Base-by-base conservation (phyloP, 2,888 invertebrate species). In the Cyclophora albipunctata region DNA sequence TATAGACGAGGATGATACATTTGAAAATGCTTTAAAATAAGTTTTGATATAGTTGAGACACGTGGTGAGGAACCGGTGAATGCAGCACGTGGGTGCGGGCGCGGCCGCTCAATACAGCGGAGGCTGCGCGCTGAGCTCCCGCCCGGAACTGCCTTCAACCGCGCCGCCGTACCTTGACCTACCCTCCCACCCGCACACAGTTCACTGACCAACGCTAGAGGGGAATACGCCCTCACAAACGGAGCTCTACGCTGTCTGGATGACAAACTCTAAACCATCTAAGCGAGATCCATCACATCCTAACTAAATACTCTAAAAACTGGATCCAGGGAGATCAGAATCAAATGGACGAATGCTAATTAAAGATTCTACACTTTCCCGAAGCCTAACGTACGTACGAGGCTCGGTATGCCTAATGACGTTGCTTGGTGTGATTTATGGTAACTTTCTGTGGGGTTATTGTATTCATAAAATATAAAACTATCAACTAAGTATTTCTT, bases 21-120 rank as follows among this genome's bases (percentile, higher is more conserved):
- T 58, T 64, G 50, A 60, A 61, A 49, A 55, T 54, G 33, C 51
- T 47, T 57, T 60, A 20, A 20, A 20, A 20, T 20, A 20, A 20
- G 20, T 20, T 20, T 20, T 20, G 20, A 20, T 20, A 63, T 63
- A 58, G 56, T 59, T 55, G 62, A 66, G 73, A 74, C 75, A 74
- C 74, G 73, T 73, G 75, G 68, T 53, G 52, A 51, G 62, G 60
- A 59, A 59, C 69, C 72, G 70, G 72, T 79, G 81, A 82, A 80
- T 82, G 81, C 55, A 78, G 66, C 81, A 79, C 79, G 78, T 81
- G 78, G 80, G 53, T 54, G 61, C 73, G 79, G 81, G 78, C 73
- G 80, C 75, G 80, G 78, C 68, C 80, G 81, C 72, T 82, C 81
- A 73, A 82, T 82, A 82, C 61, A 59, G 69, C 77, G 80, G 81